A percentile compares a stretch with the other conserved stretches of the same genome.
Evolutionary conservation across 23 tunicate species (phyloP).

Genomic region (Oikopleura vanhoeffeni): DNA sequence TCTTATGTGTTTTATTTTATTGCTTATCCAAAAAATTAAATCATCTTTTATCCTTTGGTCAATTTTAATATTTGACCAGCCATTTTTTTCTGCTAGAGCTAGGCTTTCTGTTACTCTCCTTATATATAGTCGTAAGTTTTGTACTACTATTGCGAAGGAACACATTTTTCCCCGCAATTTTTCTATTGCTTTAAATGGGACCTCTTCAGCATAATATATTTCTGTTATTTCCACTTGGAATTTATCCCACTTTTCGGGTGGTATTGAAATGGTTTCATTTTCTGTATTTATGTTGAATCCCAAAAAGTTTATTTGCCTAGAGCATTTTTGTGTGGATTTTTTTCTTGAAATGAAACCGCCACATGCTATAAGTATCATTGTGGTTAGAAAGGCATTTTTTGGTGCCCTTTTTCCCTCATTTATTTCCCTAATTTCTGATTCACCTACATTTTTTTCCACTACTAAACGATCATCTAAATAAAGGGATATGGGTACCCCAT

Average conservation of each 20-base stretch:
- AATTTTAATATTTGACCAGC: neutral
- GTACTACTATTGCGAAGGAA: neutral
- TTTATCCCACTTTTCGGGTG: neutral
- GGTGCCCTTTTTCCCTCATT: neutral
- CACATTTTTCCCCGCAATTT: neutral
- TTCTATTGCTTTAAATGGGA: neutral
- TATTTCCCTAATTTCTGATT: neutral
- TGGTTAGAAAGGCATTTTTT: neutral
- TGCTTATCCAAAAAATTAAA: neutral
- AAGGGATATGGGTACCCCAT: neutral
- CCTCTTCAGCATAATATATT: neutral
- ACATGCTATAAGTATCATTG: neutral
- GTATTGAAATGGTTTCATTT: neutral
- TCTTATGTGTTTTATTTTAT: neutral
- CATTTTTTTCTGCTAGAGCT: neutral
- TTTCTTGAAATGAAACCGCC: neutral
- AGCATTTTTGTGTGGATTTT: neutral
- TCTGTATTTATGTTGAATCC: neutral
- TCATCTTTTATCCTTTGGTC: neutral
- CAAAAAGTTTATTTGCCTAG: neutral
- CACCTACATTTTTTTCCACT: neutral
- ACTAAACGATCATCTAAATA: neutral
- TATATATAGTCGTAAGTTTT: neutral
- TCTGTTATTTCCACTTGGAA: neutral
- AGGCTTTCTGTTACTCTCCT: neutral